These are phyloP conservation scores for Eptatretus burgeri DNA, from an alignment of 2,113 vertebrate species.

Conservation along the genomic window DNA sequence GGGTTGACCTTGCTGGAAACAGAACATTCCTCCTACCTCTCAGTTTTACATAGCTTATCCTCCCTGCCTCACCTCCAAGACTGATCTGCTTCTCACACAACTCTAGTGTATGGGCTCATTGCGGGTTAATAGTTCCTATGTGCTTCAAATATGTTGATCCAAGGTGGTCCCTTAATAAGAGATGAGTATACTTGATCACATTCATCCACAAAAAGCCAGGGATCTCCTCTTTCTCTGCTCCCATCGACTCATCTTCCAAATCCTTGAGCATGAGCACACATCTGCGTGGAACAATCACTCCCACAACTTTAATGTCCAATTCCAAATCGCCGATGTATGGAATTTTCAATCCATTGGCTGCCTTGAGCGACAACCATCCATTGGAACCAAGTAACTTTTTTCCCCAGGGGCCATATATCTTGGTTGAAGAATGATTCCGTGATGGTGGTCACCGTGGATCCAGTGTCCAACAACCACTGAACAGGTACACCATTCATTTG, in stretches of 20 bases:
- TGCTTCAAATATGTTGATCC: neutral
- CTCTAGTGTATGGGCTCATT: neutral
- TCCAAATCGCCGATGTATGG: conserved; percentile 6
- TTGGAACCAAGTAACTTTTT: neutral
- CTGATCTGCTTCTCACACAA: neutral
- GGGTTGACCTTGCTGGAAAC: neutral
- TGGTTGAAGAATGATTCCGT: neutral
- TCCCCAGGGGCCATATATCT: neutral
- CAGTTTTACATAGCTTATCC: neutral
- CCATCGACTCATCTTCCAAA: neutral
- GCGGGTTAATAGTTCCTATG: neutral
- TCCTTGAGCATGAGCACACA: neutral
- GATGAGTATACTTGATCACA: neutral
- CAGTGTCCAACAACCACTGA: neutral
- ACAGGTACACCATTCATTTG: neutral
- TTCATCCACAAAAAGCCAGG: neutral
- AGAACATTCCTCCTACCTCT: neutral
- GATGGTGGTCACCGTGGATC: neutral
- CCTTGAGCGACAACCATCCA: neutral
- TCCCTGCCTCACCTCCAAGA: neutral
- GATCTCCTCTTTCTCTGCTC: neutral
- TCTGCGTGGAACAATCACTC: neutral
- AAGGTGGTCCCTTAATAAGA: neutral
- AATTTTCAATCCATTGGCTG: conserved; percentile 6
- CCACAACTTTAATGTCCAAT: neutral